Evolutionary conservation across 2,797 vertebrate genomes (phyloP).

Genomic region (Sebastes matsubarae): DNA sequence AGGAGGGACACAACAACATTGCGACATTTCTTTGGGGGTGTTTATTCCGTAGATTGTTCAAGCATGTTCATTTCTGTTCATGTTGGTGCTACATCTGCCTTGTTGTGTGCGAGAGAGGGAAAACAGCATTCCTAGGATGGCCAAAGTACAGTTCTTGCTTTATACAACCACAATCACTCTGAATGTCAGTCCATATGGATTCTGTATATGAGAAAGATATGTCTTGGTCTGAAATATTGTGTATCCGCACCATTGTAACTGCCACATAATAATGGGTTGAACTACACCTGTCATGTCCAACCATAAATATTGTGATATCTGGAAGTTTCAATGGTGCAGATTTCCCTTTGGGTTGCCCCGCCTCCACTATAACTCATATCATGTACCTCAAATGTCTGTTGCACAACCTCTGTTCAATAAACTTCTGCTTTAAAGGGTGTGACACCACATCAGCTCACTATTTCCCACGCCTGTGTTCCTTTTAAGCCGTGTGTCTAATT

Average conservation of each 20-base stretch:
- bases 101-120: conserved; percentile 36
- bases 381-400: conserved; percentile 95
- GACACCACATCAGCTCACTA: conserved; percentile 88
- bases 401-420: conserved; percentile 92
- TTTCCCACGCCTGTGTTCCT: conserved; percentile 84
- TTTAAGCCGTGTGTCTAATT: conserved; percentile 40
- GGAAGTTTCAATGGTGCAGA: conserved; percentile 62
- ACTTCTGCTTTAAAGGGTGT: conserved; percentile 92
- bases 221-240: conserved; percentile 52
- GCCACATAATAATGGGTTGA: conserved; percentile 19
- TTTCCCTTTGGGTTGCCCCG: conserved; percentile 58
- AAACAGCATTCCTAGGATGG: conserved; percentile 56
- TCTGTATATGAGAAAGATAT: conserved; percentile 48
- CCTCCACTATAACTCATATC: conserved; percentile 82
- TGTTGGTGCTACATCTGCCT: conserved; percentile 71
- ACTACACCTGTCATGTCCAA: conserved; percentile 40
- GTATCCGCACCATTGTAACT: conserved; percentile 46
- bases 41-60: conserved; percentile 36
- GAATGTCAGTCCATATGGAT: conserved; percentile 64
- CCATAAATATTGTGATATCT: conserved; percentile 64
- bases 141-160: conserved; percentile 74
- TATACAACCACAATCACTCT: conserved; percentile 57
- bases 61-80: conserved; percentile 56
- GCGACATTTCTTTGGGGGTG: conserved; percentile 21
- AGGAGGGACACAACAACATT: conserved; percentile 44